Conservation (phyloP, 1,140 invertebrate species). For the Adoxophyes honmai region DNA sequence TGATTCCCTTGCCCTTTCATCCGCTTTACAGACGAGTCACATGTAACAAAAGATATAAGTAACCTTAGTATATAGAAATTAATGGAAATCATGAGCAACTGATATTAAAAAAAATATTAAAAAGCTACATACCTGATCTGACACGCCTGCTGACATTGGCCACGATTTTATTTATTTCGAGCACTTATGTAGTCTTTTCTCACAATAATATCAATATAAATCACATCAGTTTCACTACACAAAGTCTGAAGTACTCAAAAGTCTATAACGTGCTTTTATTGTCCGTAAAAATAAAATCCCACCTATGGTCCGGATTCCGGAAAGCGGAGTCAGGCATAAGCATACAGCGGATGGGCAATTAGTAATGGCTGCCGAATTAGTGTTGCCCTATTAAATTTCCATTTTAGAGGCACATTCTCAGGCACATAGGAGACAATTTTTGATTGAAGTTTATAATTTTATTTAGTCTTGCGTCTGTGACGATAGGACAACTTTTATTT, state of each 20-base stretch:
- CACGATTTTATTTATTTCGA: constrained; percentile 70
- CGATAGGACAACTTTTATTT: no score
- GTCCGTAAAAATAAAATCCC: constrained; percentile 56
- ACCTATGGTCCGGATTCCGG: constrained; percentile 48
- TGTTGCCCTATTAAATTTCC: no score
- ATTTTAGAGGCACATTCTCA: no score
- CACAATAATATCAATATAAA: constrained; percentile 55
- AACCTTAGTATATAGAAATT: constrained; percentile 27
- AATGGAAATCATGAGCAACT: constrained; percentile 32
- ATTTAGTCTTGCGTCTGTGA: no score
- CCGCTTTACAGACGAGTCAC: constrained; percentile 81
- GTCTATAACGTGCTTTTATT: constrained; percentile 57
- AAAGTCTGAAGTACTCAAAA: constrained; percentile 55
- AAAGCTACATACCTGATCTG: constrained; percentile 80
- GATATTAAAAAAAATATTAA: constrained; percentile 40
- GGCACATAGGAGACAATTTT: no score
- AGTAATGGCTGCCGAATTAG: constrained; percentile 41
- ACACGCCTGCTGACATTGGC: constrained; percentile 85
- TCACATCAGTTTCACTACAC: constrained; percentile 71
- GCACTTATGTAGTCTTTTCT: constrained; percentile 62
- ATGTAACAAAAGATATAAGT: constrained; percentile 75
- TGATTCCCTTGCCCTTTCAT: constrained; percentile 94
- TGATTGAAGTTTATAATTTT: no score
- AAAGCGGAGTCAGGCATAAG: constrained; percentile 16
- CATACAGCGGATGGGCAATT: constrained; percentile 52